Conservation (phyloP, 2,888 invertebrate species). For the Ctena decussata region DNA sequence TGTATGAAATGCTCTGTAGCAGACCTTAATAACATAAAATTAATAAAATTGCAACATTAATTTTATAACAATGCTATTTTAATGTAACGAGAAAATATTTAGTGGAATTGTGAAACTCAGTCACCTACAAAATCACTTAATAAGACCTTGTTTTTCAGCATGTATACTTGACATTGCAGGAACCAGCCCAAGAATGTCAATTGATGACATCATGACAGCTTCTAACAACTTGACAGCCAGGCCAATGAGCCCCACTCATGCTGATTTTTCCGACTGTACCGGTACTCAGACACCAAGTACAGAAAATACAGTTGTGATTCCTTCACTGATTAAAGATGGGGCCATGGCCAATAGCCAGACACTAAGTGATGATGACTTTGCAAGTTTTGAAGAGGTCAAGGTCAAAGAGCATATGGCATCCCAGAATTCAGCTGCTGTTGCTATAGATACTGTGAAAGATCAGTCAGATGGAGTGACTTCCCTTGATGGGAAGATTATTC, state of each 20-base stretch:
- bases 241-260: slow-evolving; percentile 68
- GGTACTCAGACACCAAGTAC: background rate
- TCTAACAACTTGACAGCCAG: slow-evolving; percentile 68
- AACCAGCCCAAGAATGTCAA: slow-evolving; percentile 58
- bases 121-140: too few species aligned
- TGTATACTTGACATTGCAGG: slow-evolving; percentile 26
- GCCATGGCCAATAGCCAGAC: background rate
- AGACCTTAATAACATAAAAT: too few species aligned
- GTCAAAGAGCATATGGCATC: background rate
- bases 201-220: slow-evolving; percentile 80
- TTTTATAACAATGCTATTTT: too few species aligned
- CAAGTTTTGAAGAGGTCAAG: slow-evolving; percentile 8
- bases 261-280: background rate
- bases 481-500: slow-evolving; percentile 20
- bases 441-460: slow-evolving; percentile 43
- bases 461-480: slow-evolving; percentile 47
- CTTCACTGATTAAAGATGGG: background rate
- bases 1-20: too few species aligned
- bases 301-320: background rate
- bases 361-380: background rate
- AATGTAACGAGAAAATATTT: too few species aligned
- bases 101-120: too few species aligned
- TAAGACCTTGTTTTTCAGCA: too few species aligned
- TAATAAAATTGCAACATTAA: too few species aligned
- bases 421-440: slow-evolving; percentile 29